Conservation (phyloP, 2,888 invertebrate genomes). For the Apoda limacodes region DNA sequence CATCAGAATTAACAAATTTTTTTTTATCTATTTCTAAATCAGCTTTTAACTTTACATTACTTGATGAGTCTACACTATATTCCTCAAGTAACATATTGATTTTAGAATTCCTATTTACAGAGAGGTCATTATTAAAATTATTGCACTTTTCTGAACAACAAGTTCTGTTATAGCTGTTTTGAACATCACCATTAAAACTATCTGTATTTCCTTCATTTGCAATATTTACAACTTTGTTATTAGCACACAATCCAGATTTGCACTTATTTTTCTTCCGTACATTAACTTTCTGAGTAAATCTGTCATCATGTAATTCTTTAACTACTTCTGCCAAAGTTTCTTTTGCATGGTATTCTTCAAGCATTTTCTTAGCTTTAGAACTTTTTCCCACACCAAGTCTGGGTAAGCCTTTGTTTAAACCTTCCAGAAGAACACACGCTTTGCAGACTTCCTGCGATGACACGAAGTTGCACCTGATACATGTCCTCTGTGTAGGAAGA, state of each 20-base stretch:
- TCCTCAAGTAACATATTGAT: conserved; percentile 35
- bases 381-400: conserved; percentile 91
- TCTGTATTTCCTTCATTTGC: conserved; percentile 17
- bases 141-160: conserved; percentile 29
- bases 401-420: conserved; percentile 93
- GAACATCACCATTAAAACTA: conserved; percentile 13
- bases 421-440: conserved; percentile 95
- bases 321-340: conserved; percentile 28
- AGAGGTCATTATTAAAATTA: conserved; percentile 13
- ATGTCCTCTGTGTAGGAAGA: conserved; percentile 83
- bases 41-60: conserved; percentile 4
- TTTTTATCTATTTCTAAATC: background rate
- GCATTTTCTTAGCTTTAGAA: conserved; percentile 79
- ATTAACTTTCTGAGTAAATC: conserved; percentile 21
- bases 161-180: conserved; percentile 20
- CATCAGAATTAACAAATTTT: conserved; percentile 16
- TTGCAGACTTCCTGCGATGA: conserved; percentile 96
- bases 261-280: conserved; percentile 22
- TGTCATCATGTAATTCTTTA: conserved; percentile 33
- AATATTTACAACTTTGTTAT: conserved; percentile 18
- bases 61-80: conserved; percentile 32
- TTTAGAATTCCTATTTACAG: conserved; percentile 31
- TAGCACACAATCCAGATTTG: conserved; percentile 25
- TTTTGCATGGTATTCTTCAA: conserved; percentile 63
- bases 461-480: conserved; percentile 88